These are phyloP conservation scores for Triops longicaudatus DNA, from an alignment of 1,140 invertebrate genomes.

Conservation along the genomic window DNA sequence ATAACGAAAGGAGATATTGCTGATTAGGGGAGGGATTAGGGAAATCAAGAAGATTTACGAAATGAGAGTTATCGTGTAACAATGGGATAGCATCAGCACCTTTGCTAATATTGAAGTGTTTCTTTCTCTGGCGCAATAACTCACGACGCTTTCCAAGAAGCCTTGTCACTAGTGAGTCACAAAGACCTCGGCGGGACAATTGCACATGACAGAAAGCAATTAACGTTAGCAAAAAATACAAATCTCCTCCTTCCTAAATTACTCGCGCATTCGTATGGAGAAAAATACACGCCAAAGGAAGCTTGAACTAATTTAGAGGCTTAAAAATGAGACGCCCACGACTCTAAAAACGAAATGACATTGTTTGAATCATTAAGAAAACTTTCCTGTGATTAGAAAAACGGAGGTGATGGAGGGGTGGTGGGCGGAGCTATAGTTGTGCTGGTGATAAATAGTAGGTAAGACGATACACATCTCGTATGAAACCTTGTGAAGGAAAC, in stretches of 20 bases:
- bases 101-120: background rate
- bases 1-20: background rate
- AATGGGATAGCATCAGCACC: constrained; percentile 9
- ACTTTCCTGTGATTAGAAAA: background rate
- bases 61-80: background rate
- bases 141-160: background rate
- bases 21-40: background rate
- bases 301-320: background rate
- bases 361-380: background rate
- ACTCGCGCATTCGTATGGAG: background rate
- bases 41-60: background rate
- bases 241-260: background rate
- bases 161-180: constrained; percentile 7
- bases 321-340: background rate
- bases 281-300: background rate
- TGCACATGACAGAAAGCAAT: background rate
- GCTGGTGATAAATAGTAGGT: background rate
- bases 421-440: background rate
- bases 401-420: background rate
- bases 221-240: background rate
- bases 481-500: no score
- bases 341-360: background rate
- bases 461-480: no score
- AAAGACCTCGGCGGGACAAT: constrained; percentile 3
- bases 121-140: background rate